Percentiles rank a stretch among this genome's conserved stretches.
These are phyloP conservation scores for Euplagia quadripunctaria DNA, from an alignment of 2,888 invertebrate species.

Conservation along the genomic window DNA sequence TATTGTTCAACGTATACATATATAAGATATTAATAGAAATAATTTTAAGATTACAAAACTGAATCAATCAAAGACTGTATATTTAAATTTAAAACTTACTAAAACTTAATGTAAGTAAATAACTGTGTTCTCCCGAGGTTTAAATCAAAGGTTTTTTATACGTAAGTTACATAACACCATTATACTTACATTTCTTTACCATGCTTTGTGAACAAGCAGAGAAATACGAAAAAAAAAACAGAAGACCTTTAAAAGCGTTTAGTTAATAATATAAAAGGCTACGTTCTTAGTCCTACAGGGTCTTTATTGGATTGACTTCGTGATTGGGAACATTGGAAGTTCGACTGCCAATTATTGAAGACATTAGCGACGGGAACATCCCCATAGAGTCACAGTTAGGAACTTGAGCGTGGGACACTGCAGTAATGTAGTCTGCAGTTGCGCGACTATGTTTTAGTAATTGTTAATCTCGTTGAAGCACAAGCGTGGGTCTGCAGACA, in stretches of 20 bases:
- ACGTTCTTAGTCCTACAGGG: conserved; percentile 35
- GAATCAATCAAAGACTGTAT: too few relatives aligned
- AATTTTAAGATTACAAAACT: too few relatives aligned
- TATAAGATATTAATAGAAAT: too few relatives aligned
- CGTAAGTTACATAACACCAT: not conserved
- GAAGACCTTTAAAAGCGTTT: conserved; percentile 22
- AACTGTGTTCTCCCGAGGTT: too few relatives aligned
- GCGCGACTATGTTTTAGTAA: conserved; percentile 33
- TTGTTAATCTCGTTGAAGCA: conserved; percentile 9
- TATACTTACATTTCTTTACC: too few relatives aligned
- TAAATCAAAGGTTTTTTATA: too few relatives aligned
- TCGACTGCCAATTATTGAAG: conserved; percentile 76
- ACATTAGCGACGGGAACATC: conserved; percentile 71
- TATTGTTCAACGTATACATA: too few relatives aligned
- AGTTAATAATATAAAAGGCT: conserved; percentile 44
- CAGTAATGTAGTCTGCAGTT: conserved; percentile 59
- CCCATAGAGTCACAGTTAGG: conserved; percentile 63
- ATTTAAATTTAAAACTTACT: too few relatives aligned
- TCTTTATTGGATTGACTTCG: conserved; percentile 57
- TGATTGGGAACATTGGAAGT: conserved; percentile 72
- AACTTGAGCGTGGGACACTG: conserved; percentile 65
- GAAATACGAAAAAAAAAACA: conserved; percentile 18
- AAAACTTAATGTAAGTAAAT: too few relatives aligned
- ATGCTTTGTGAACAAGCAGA: not conserved
- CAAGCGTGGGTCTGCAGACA: not conserved